Base-by-base conservation (phyloP, 2,113 vertebrate species). In the Pao palembangensis region DNA sequence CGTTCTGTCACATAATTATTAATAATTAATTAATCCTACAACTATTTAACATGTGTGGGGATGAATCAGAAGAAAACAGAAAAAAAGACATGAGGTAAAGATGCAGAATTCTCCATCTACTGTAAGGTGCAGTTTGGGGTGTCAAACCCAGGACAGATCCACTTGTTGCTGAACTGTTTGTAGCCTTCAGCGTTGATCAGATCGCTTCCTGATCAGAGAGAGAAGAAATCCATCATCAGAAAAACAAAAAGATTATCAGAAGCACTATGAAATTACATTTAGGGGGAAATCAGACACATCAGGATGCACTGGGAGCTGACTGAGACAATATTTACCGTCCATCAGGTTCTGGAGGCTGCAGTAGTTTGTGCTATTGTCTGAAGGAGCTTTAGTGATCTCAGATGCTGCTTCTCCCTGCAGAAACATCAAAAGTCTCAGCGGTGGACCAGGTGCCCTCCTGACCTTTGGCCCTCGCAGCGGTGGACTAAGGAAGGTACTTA, bases 281-380 rank as follows among this genome's bases (percentile, higher is more conserved):
- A 8, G 20, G 19, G 20, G 11, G 4, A 4, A 11, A 47, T 25
- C 2, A 18, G 13, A 52, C 19, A 23, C 48, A 13, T 3, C 34
- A 12, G 2, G 6, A 7, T 3, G 5, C 5, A 7, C 25, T 28
- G 25, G 25, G 5, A 28, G 25, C 25, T 28, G 25, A 28, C 25
- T 28, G 25, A 7, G 25, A 28, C 5, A 4, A 23, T 20, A 49
- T 41, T 62, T 51, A 85, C 83, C 73, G 0, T 77, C 53, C 51
- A 85, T 73, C 58, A 85, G 68, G 75, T 87, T 87, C 75, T 87
- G 83, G 31, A 85, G 75, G 75, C 77, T 82, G 79, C 83, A 74
- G 77, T 46, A 87, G 71, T 82, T 82, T 55, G 76, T 75, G 67
- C 47, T 43, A 58, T 80, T 69, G 8, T 75, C 81, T 2, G 58